Conservation (phyloP, 2,797 vertebrate genomes). For the Botia almorhae region DNA sequence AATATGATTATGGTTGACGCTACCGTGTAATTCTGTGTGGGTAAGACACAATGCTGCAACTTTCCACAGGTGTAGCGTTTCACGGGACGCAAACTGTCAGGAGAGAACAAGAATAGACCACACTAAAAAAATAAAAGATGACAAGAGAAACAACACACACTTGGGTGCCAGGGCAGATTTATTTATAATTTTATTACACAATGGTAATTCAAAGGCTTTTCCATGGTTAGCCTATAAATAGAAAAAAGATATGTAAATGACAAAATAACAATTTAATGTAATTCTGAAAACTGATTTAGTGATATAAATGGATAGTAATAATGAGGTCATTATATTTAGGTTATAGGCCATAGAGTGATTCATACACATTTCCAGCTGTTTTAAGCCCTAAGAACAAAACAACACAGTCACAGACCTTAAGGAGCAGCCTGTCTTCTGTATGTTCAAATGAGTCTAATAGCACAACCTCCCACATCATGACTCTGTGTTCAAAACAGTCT, state of each 20-base stretch:
- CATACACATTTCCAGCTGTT: not conserved
- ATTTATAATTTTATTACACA: not conserved
- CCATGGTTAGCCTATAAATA: too few species aligned
- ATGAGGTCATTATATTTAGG: too few species aligned
- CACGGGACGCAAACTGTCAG: slow-evolving; percentile 32
- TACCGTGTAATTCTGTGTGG: slow-evolving; percentile 30
- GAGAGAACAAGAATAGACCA: not conserved
- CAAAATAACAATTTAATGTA: too few species aligned
- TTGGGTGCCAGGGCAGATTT: not conserved
- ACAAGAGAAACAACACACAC: not conserved
- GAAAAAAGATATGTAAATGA: too few species aligned
- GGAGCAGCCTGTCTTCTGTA: slow-evolving; percentile 30
- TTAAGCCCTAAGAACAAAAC: slow-evolving; percentile 11
- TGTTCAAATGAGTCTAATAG: not conserved
- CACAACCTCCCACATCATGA: not conserved
- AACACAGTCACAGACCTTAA: slow-evolving; percentile 1
- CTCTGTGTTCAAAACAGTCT: slow-evolving; percentile 30
- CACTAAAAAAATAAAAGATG: not conserved
- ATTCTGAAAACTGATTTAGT: too few species aligned
- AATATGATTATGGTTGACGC: not conserved
- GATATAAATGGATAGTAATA: too few species aligned
- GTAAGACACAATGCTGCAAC: slow-evolving; percentile 23
- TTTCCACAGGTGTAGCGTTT: slow-evolving; percentile 53
- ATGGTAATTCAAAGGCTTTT: too few species aligned
- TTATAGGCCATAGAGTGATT: not conserved